Percentiles rank a stretch among this genome's conserved stretches.
Conservation (phyloP, 1,140 invertebrate genomes). For the Halesus radiatus region DNA sequence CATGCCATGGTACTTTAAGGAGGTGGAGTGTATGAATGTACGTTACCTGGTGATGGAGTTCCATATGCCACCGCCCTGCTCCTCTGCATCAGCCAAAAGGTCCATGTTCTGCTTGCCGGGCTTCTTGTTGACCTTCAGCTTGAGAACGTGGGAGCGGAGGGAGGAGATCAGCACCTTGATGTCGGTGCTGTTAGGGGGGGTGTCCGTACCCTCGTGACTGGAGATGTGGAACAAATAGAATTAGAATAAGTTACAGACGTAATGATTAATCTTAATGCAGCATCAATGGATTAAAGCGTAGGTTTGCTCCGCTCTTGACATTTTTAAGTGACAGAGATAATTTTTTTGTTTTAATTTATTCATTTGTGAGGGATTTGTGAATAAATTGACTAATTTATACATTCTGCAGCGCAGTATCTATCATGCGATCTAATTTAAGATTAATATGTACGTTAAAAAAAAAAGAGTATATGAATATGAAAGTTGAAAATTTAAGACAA, state of each 20-base stretch:
- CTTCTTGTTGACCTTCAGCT: constrained; percentile 92
- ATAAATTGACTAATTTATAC: no score
- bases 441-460: no score
- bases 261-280: background rate
- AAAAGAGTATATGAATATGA: no score
- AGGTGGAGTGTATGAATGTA: background rate
- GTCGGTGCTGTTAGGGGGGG: constrained; percentile 75
- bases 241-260: background rate
- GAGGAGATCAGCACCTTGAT: constrained; percentile 91
- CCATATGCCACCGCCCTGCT: constrained; percentile 86
- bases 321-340: no score
- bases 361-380: no score
- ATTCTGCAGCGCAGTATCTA: no score
- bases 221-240: constrained; percentile 47
- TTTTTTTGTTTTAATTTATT: no score
- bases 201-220: constrained; percentile 84
- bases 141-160: constrained; percentile 91
- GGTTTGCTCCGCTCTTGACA: background rate
- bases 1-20: background rate
- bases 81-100: constrained; percentile 83
- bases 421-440: no score
- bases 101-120: constrained; percentile 88
- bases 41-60: constrained; percentile 91
- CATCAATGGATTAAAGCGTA: background rate
- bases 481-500: no score